These are phyloP conservation scores for Crotalus tigris DNA, from an alignment of 2,113 vertebrate species.

Conservation along the genomic window DNA sequence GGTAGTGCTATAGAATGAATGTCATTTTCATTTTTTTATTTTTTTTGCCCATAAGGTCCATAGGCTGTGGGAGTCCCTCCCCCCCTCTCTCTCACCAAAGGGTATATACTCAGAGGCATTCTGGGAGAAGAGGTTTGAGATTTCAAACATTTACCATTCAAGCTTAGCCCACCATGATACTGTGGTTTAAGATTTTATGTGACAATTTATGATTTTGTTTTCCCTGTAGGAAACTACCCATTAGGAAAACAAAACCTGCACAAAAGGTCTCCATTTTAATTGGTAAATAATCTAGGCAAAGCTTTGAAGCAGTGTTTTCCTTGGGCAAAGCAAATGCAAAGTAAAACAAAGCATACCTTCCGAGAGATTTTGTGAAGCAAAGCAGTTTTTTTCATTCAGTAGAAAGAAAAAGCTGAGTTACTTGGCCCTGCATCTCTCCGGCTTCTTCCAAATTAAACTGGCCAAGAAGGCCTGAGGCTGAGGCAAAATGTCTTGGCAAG, in stretches of 20 bases:
- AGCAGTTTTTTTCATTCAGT: neutral
- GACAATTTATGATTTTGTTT: neutral
- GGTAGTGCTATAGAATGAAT: neutral
- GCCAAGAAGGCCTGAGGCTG: neutral
- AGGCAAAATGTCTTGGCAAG: neutral
- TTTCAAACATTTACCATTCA: neutral
- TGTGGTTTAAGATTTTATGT: slow-evolving; percentile 2
- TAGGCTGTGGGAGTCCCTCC: neutral
- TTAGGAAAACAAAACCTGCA: neutral
- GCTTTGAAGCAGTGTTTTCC: neutral
- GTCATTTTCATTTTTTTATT: neutral
- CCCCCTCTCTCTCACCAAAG: neutral
- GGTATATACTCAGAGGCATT: neutral
- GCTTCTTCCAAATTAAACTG: neutral
- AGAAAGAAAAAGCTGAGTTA: neutral
- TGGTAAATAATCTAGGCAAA: slow-evolving; percentile 11
- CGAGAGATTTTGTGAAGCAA: neutral
- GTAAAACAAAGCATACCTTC: neutral
- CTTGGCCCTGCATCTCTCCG: neutral
- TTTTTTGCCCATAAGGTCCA: neutral
- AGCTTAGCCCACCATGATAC: neutral
- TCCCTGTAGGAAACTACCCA: neutral
- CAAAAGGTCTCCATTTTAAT: neutral
- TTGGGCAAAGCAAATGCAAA: neutral
- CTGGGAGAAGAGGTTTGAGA: neutral